phyloP scores from a whole-genome alignment of 2,888 invertebrate species.

The Eudemis profundana region DNA sequence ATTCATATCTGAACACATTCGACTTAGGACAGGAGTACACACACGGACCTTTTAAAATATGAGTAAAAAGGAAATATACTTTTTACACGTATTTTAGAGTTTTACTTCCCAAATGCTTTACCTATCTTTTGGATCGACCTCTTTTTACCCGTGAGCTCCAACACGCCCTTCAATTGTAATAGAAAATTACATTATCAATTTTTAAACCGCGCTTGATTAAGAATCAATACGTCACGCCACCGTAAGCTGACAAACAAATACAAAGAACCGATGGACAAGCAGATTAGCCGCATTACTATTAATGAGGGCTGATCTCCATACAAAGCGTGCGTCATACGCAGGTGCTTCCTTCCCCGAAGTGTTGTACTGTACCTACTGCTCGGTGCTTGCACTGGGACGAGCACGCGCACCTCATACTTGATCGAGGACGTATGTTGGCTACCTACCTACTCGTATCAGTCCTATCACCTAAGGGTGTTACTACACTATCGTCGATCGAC shows the following conservation, averaged over 20 bases:
- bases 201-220: not conserved
- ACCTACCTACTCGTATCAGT: not conserved
- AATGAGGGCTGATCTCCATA: slow-evolving; percentile 50
- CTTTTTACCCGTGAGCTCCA: no score
- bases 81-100: no score
- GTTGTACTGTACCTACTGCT: slow-evolving; percentile 23
- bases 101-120: no score
- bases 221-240: slow-evolving; percentile 11
- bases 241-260: slow-evolving; percentile 32
- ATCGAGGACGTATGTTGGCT: slow-evolving; percentile 31
- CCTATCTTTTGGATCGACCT: no score
- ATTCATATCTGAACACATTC: no score
- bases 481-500: no score
- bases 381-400: not conserved
- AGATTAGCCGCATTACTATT: slow-evolving; percentile 47
- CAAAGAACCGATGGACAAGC: slow-evolving; percentile 37
- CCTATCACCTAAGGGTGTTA: no score
- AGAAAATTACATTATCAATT: not conserved
- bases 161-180: not conserved
- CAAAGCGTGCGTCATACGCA: slow-evolving; percentile 42
- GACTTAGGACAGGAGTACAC: no score
- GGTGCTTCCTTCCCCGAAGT: slow-evolving; percentile 72
- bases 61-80: no score
- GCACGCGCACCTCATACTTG: slow-evolving; percentile 57
- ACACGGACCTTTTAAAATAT: no score